Conservation (phyloP, 2,113 vertebrate genomes). For the Mionectes macconnelli region DNA sequence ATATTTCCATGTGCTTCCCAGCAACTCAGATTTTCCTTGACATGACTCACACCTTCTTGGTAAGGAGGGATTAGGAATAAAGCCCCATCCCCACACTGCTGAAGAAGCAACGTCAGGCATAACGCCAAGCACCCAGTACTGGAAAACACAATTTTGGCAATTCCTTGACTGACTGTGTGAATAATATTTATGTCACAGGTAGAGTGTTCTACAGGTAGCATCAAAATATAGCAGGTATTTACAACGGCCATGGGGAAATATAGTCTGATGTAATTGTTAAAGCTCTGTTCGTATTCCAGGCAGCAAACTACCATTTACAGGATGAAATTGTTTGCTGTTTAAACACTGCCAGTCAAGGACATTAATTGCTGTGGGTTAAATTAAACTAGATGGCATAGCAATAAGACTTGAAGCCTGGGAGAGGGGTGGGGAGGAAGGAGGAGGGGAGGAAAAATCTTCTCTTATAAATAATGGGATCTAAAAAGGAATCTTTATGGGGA, state of each 20-base stretch:
- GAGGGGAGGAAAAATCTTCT: neutral
- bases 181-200: neutral
- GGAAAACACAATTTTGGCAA: neutral
- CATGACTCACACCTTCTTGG: neutral
- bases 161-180: neutral
- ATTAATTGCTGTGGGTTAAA: slow-evolving; percentile 72
- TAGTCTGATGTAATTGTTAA: slow-evolving; percentile 41
- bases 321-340: slow-evolving; percentile 68
- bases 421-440: neutral
- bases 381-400: slow-evolving; percentile 59
- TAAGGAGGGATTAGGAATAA: neutral
- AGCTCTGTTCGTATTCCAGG: slow-evolving; percentile 46
- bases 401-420: slow-evolving; percentile 34
- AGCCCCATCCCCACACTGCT: neutral
- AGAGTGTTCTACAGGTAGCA: neutral
- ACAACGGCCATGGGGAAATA: slow-evolving; percentile 20
- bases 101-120: neutral
- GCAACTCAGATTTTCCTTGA: neutral
- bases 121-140: neutral
- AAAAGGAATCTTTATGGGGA: slow-evolving; percentile 27
- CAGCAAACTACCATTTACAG: slow-evolving; percentile 41
- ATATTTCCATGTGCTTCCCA: neutral
- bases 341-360: slow-evolving; percentile 66
- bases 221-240: neutral
- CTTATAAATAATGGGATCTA: slow-evolving; percentile 53